Evolutionary conservation across 2,113 vertebrate species (phyloP).

Genomic region (Rhinogobius similis): DNA sequence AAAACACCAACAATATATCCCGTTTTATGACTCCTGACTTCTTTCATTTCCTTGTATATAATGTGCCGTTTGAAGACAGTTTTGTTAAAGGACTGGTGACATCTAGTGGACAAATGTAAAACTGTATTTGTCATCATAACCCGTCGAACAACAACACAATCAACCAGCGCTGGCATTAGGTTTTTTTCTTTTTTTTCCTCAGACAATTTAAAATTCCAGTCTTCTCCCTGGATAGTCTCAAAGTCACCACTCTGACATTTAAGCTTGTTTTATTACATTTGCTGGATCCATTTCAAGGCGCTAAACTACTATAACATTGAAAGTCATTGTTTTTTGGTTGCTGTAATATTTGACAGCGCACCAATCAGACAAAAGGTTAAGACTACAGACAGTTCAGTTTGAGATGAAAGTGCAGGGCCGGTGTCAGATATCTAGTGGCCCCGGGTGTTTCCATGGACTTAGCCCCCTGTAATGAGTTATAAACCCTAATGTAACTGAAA

Average conservation of each 20-base stretch:
- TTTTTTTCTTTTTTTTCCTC: no score
- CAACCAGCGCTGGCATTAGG: no score
- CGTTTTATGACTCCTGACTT: neutral
- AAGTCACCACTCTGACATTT: neutral
- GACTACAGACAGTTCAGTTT: no score
- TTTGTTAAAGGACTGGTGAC: conserved; percentile 42
- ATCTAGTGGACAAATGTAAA: conserved; percentile 46
- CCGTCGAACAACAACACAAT: no score
- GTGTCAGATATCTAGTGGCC: no score
- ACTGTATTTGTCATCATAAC: neutral
- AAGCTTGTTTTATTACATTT: neutral
- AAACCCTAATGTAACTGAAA: no score
- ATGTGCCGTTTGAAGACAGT: neutral
- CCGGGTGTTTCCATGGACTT: no score
- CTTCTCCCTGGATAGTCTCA: neutral
- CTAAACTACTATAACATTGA: neutral
- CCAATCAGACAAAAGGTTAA: no score
- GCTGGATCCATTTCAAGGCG: neutral
- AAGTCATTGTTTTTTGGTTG: conserved; percentile 1
- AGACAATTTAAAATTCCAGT: neutral
- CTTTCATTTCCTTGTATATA: neutral
- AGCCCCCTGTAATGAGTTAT: no score
- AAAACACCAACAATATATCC: neutral
- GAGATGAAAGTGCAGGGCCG: neutral
- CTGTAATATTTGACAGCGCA: no score